These are phyloP conservation scores for Orius laevigatus DNA, from an alignment of 1,140 invertebrate species.

Conservation along the genomic window DNA sequence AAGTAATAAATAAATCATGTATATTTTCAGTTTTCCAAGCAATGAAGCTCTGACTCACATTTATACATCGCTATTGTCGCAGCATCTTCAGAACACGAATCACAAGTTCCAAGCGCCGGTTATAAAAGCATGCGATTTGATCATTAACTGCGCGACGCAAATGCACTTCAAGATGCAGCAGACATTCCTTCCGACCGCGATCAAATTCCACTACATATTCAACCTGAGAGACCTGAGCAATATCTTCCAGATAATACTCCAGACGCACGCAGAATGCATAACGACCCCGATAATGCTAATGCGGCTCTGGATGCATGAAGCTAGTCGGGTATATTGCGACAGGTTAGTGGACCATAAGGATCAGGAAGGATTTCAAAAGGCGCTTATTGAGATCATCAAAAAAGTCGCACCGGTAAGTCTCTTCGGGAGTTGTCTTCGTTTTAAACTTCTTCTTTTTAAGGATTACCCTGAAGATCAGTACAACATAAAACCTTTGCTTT, in stretches of 20 bases:
- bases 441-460: not conserved
- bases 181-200: conserved; percentile 74
- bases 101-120: conserved; percentile 48
- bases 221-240: conserved; percentile 86
- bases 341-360: conserved; percentile 59
- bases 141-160: conserved; percentile 57
- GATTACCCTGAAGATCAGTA: conserved; percentile 34
- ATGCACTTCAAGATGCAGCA: conserved; percentile 60
- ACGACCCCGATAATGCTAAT: conserved; percentile 50
- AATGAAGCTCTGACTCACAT: conserved; percentile 64
- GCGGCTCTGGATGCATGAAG: conserved; percentile 78
- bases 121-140: conserved; percentile 34
- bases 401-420: conserved; percentile 60
- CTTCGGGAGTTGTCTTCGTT: not conserved
- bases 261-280: conserved; percentile 39
- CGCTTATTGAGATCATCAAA: conserved; percentile 58
- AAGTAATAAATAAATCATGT: not conserved
- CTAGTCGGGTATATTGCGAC: conserved; percentile 74
- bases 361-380: conserved; percentile 53
- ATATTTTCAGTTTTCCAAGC: conserved; percentile 54
- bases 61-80: conserved; percentile 61
- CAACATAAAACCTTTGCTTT: conserved; percentile 58
- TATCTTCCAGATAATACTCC: conserved; percentile 44
- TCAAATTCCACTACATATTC: conserved; percentile 91
- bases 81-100: conserved; percentile 50